Evolutionary conservation across 2,888 invertebrate species (phyloP).

Genomic region (Drosophila borealis): DNA sequence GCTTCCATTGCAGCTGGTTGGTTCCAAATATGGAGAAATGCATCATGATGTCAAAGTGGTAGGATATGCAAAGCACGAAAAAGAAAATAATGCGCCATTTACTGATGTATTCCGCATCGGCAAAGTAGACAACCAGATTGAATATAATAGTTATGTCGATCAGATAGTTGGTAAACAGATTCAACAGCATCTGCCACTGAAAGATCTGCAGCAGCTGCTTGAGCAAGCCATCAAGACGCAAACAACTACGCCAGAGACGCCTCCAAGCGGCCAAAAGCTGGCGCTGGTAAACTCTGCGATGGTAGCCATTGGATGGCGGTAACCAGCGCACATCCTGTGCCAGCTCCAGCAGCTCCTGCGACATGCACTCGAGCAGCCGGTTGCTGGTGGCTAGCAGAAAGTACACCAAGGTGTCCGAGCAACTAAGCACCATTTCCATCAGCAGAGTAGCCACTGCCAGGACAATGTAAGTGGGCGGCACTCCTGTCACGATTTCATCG

Average conservation of each 20-base stretch:
- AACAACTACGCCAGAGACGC: conserved; percentile 30
- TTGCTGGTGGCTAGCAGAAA: conserved; percentile 36
- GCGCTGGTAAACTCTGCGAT: conserved; percentile 38
- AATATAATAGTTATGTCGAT: conserved; percentile 46
- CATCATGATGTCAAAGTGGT: conserved; percentile 42
- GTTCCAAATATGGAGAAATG: conserved; percentile 50
- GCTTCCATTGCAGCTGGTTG: conserved; percentile 32
- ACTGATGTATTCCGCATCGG: not conserved
- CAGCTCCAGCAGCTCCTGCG: conserved; percentile 27
- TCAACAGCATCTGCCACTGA: conserved; percentile 50
- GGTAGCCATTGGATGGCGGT: conserved; percentile 30
- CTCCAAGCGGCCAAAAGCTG: conserved; percentile 47
- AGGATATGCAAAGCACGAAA: conserved; percentile 9
- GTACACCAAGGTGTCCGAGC: conserved; percentile 32
- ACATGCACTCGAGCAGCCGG: conserved; percentile 41
- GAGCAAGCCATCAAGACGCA: conserved; percentile 37
- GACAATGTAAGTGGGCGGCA: conserved; percentile 18
- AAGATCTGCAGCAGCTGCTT: conserved; percentile 32
- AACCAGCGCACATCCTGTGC: conserved; percentile 36
- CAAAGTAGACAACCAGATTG: conserved; percentile 41
- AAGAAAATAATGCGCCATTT: not conserved
- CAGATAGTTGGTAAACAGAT: conserved; percentile 56
- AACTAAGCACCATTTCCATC: conserved; percentile 35
- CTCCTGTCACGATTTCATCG: conserved; percentile 3
- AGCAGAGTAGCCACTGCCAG: conserved; percentile 15